Evolutionary conservation across 2,888 invertebrate genomes (phyloP).

Genomic region (Lymantria dispar): DNA sequence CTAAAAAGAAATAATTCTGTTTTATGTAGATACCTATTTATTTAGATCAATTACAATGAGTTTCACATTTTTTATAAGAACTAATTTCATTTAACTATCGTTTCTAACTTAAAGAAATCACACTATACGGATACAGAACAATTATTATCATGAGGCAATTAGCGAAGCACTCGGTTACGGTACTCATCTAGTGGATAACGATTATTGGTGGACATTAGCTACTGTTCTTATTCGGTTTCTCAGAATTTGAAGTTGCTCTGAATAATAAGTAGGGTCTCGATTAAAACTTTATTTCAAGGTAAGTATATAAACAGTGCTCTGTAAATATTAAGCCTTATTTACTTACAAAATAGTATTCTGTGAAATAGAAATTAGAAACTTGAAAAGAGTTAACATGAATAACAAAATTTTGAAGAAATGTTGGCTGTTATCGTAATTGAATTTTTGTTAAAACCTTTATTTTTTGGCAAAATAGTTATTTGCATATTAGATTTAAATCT

Average conservation of each 20-base stretch:
- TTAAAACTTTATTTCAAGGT: slow-evolving; percentile 28
- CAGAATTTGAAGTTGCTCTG: slow-evolving; percentile 42
- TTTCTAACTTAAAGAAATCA: slow-evolving; percentile 12
- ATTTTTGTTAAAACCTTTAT: no score
- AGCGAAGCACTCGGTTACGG: slow-evolving; percentile 56
- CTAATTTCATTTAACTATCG: slow-evolving; percentile 5
- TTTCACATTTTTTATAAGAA: no score
- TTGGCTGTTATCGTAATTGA: no score
- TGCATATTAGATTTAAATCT: no score
- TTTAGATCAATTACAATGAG: no score
- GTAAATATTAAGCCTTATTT: not conserved
- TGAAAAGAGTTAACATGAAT: no score
- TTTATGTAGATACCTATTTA: no score
- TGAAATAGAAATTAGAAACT: slow-evolving; percentile 16
- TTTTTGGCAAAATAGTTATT: no score
- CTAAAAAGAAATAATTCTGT: no score
- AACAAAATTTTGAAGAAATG: no score
- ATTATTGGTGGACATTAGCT: slow-evolving; percentile 69
- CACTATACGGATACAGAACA: slow-evolving; percentile 28
- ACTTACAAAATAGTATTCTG: slow-evolving; percentile 26
- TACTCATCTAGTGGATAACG: slow-evolving; percentile 68
- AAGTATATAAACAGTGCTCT: slow-evolving; percentile 14
- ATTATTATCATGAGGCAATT: slow-evolving; percentile 66
- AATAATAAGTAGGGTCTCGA: slow-evolving; percentile 48
- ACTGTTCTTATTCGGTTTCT: slow-evolving; percentile 51